Base-by-base conservation (phyloP, 2,888 invertebrate genomes). In the Morpho achilles region DNA sequence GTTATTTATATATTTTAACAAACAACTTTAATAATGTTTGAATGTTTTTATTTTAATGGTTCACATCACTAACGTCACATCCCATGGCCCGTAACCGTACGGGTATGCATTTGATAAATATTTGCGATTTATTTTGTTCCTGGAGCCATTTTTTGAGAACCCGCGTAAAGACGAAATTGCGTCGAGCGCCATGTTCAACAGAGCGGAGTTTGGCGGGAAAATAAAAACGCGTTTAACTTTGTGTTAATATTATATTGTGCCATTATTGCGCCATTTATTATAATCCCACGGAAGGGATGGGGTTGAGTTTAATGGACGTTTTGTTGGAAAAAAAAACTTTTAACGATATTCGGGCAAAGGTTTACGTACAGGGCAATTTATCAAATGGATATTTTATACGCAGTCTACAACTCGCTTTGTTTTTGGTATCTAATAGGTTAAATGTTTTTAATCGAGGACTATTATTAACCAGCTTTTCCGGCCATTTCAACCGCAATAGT, bases 221-320 rank as follows among this genome's bases (percentile, higher is more conserved):
- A 87, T 87, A 88, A 89, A 89, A 88, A 86, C 81, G 79, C 84
- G 84, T 87, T 89, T 89, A 88, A 90, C 90, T 90, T 90, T 88
- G 85, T 86, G 88, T 87, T 89, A 88, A 87, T 90, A 88, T 89
- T 87, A 89, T 90, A 89, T 87, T 87, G 88, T 87, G 86, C 84
- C 86, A 89, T 90, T 88, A 90, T 90, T 87, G 80, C 85, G 79
- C 80, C 88, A 87, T 90, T 89, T 90, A 88, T 89, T 88, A 89
- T 86, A 82, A 87, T 86, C 82, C 83, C 73, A 75, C 78, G 82
- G 84, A 84, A 85, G 87, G 85, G 88, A 82, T 84, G 85, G 87
- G 89, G 87, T 84, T 86, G 83, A 85, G 80, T 77, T 84, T 84
- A 89, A 90, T 89, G 88, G 88, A 85, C 80, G 84, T 87, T 90